phyloP scores from a whole-genome alignment of 2,888 invertebrate genomes.

The Papilio elwesi region DNA sequence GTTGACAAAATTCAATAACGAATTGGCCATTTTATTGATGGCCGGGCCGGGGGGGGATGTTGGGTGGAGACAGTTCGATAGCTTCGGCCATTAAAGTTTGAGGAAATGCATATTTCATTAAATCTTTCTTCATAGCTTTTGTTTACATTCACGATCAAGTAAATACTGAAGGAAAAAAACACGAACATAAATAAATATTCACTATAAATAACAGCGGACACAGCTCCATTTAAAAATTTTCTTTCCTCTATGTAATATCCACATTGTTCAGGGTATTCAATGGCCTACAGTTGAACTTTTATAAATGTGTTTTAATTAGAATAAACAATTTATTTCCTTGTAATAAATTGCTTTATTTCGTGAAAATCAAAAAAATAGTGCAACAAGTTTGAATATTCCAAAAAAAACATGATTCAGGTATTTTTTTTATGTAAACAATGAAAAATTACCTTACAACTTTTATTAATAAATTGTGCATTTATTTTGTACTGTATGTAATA shows the following conservation, averaged over 20 bases:
- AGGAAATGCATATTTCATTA: slow-evolving; percentile 50
- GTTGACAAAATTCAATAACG: slow-evolving; percentile 83
- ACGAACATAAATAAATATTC: slow-evolving; percentile 37
- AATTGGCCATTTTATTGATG: slow-evolving; percentile 85
- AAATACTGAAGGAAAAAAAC: slow-evolving; percentile 48
- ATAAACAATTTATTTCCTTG: slow-evolving; percentile 27
- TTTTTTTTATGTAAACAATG: background rate
- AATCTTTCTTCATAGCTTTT: slow-evolving; percentile 55
- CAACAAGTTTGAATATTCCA: background rate
- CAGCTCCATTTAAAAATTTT: slow-evolving; percentile 31
- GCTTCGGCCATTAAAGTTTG: slow-evolving; percentile 79
- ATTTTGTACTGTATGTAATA: too few relatives aligned
- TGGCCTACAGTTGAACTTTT: background rate
- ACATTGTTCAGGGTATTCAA: slow-evolving; percentile 9
- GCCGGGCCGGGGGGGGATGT: slow-evolving; percentile 72
- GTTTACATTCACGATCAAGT: slow-evolving; percentile 62
- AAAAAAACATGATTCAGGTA: background rate
- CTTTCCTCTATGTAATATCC: slow-evolving; percentile 23
- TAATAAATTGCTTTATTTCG: slow-evolving; percentile 29
- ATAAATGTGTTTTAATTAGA: slow-evolving; percentile 7
- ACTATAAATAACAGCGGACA: slow-evolving; percentile 42
- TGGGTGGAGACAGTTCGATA: slow-evolving; percentile 80
- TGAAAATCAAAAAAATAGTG: slow-evolving; percentile 2
- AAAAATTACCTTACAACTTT: background rate
- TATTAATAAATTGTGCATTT: background rate